Evolutionary conservation across 2,113 vertebrate species (phyloP).

Genomic region (Morone saxatilis): DNA sequence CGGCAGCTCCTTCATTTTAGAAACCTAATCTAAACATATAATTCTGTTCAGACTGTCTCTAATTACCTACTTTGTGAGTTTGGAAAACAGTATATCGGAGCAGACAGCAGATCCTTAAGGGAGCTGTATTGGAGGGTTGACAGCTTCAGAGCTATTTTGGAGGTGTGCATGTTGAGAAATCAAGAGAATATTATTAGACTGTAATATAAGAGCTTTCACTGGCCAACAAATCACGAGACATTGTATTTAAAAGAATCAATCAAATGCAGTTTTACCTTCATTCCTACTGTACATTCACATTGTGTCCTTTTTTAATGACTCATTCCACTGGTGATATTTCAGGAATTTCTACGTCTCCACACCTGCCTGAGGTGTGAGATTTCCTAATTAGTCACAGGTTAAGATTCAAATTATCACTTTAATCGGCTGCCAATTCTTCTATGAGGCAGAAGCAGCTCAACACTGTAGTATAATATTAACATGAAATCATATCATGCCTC

Average conservation of each 20-base stretch:
- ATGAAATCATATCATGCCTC: background rate
- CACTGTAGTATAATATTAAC: slow-evolving; percentile 21
- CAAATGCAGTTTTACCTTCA: background rate
- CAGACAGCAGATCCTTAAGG: slow-evolving; percentile 37
- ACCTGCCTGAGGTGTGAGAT: slow-evolving; percentile 35
- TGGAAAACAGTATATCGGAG: slow-evolving; percentile 20
- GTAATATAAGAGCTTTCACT: slow-evolving; percentile 3
- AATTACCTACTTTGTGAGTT: slow-evolving; percentile 37
- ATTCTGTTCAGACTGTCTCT: background rate
- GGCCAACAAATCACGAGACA: background rate
- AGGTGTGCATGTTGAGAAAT: slow-evolving; percentile 32
- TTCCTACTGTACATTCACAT: slow-evolving; percentile 7
- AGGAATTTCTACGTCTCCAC: slow-evolving; percentile 18
- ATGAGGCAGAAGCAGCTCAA: slow-evolving; percentile 1
- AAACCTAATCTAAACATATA: slow-evolving; percentile 5
- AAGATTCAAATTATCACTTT: slow-evolving; percentile 16
- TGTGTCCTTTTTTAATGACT: slow-evolving; percentile 25
- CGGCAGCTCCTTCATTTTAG: slow-evolving; percentile 5
- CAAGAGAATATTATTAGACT: slow-evolving; percentile 14
- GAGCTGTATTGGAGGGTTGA: slow-evolving; percentile 1
- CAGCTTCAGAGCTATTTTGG: slow-evolving; percentile 33
- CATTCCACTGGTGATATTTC: background rate
- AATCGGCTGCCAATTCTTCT: background rate
- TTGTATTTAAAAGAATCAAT: slow-evolving; percentile 4
- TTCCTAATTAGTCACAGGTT: slow-evolving; percentile 29